Percentiles rank a stretch among this genome's conserved stretches.
These are phyloP conservation scores for Orthonychiurus folsomi DNA, from an alignment of 2,888 invertebrate species.

Conservation along the genomic window DNA sequence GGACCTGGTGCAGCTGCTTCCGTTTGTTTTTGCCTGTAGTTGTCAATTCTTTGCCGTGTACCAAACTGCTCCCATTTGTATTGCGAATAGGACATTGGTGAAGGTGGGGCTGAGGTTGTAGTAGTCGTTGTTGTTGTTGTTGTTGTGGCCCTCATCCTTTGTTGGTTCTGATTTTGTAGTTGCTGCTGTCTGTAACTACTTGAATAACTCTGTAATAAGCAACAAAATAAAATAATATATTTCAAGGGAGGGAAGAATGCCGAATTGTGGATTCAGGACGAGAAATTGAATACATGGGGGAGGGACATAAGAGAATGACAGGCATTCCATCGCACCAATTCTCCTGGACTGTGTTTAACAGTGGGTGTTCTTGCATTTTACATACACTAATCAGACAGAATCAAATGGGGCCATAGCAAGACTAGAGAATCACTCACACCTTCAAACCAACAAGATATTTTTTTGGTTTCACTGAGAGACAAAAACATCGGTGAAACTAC, in stretches of 20 bases:
- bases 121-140: conserved; percentile 33
- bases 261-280: no score
- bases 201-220: not conserved
- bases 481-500: not conserved
- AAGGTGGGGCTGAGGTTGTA: conserved; percentile 27
- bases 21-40: conserved; percentile 24
- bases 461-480: not conserved
- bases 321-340: no score
- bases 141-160: no score
- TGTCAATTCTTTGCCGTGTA: conserved; percentile 36
- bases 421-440: not conserved
- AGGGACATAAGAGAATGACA: no score
- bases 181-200: not conserved
- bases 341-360: no score
- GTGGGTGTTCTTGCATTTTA: not conserved
- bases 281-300: no score
- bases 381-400: not conserved
- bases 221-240: no score
- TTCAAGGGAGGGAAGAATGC: no score
- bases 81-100: conserved; percentile 36
- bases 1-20: conserved; percentile 6
- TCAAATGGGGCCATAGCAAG: not conserved
- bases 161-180: no score
- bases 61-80: conserved; percentile 39
- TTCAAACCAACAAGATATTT: no score